Base-by-base conservation (phyloP, 2,888 invertebrate genomes). In the Tenthredo notha region DNA sequence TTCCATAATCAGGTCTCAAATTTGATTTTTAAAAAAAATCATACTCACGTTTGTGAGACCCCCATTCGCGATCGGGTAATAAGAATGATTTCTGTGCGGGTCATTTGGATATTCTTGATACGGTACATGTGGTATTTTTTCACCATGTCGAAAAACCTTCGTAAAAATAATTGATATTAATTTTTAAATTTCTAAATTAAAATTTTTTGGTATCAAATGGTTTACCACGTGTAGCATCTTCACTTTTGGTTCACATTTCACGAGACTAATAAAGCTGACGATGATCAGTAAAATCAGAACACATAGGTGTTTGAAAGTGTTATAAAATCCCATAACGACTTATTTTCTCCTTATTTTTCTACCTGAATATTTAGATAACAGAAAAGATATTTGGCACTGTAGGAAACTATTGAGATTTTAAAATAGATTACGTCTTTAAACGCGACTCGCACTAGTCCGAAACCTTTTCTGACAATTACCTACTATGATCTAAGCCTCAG, bases 91-190 rank as follows among this genome's bases (percentile, higher is more conserved):
- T 21, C 90, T 87, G 88, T 95, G 91, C 0, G 94, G 94, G 89
- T 95, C 95, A 29, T 91, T 94, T 0, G 95, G 94, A 88, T 94
- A 95, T 50, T 94, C 93, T 61, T 95, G 94, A 87, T 93, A 95
- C 7, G 94, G 92, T 4, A 91, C 90, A n/a, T 94, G 93, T 0
- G 95, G 95, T 61, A 95, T 94, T 87, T 95, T 93, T 87, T 95
- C 95, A n/a, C 95, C 95, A 90, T 95, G 95, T 65, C 95, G 93
- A 89, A 94, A 95, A 65, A 95, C 89, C 94, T 95, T 91, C 6
- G 90, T 89, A 87, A 84, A 84, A 84, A 70, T 87, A 85, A 29
- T 83, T 84, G 67, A 29, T 72, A 15, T n/a, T n/a, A 10, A 54
- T 85, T 40, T 47, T 2, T 9, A 29, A 70, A 70, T 58, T 1